These are phyloP conservation scores for Empidonax alnorum DNA, from an alignment of 2,113 vertebrate genomes.

Conservation along the genomic window DNA sequence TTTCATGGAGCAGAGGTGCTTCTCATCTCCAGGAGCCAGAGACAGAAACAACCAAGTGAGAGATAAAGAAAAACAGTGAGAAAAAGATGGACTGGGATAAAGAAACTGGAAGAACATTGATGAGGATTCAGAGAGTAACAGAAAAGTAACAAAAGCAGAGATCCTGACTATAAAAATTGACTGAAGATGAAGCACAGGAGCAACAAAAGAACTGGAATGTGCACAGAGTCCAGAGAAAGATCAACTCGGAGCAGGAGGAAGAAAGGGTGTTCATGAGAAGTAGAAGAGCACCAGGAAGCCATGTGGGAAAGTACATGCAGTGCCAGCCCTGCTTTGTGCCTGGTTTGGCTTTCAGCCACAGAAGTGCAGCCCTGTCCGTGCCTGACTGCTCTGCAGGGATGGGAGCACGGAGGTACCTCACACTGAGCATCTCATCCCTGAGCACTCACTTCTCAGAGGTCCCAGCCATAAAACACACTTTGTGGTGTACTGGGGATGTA, in stretches of 20 bases:
- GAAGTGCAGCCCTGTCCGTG: not conserved
- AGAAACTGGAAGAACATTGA: not conserved
- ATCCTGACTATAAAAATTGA: not conserved
- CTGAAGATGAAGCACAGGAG: not conserved
- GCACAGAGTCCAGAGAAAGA: not conserved
- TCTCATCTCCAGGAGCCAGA: not conserved
- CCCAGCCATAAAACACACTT: not conserved
- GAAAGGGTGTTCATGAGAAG: not conserved
- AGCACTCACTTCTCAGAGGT: not conserved
- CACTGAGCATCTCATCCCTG: not conserved
- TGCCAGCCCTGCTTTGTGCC: not conserved
- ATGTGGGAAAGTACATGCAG: not conserved
- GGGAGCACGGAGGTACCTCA: not conserved
- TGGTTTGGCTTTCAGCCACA: not conserved
- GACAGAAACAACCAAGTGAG: not conserved
- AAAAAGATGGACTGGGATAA: not conserved
- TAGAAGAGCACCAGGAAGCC: not conserved
- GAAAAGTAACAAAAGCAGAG: conserved; percentile 1
- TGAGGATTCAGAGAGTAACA: not conserved
- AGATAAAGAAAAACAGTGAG: not conserved
- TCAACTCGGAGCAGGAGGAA: not conserved
- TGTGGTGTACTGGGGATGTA: not conserved
- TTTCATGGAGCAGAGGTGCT: not conserved
- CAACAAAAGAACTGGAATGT: not conserved
- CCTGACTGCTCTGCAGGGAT: not conserved